Conservation (phyloP, 2,113 vertebrate genomes). For the Egretta garzetta region DNA sequence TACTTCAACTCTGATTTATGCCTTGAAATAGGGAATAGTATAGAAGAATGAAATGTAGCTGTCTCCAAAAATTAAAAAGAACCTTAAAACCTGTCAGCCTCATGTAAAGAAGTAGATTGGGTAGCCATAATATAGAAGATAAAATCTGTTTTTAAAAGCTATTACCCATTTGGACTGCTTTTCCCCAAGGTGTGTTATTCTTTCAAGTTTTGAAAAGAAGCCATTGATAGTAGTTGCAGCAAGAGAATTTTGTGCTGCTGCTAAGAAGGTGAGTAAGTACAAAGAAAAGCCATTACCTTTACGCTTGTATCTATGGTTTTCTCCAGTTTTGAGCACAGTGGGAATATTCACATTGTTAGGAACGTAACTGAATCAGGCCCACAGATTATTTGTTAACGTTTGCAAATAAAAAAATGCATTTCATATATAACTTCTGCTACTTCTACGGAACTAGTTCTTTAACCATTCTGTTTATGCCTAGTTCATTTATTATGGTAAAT, state of each 20-base stretch:
- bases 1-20: neutral
- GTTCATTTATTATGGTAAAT: neutral
- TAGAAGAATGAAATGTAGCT: neutral
- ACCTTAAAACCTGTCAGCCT: rapidly evolving
- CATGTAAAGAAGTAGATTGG: neutral
- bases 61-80: neutral
- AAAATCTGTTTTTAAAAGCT: neutral
- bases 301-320: neutral
- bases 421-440: neutral
- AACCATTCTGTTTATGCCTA: neutral
- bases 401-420: neutral
- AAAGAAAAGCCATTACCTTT: neutral
- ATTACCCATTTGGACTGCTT: neutral
- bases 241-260: neutral
- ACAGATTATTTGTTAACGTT: neutral
- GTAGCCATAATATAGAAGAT: neutral
- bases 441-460: neutral
- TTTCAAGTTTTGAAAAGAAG: neutral
- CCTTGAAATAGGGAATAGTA: neutral
- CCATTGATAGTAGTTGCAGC: neutral
- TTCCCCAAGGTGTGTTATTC: neutral
- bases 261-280: neutral
- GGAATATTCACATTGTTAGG: neutral
- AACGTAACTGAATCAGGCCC: rapidly evolving
- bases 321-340: neutral